Base-by-base conservation (phyloP, 1,140 invertebrate genomes). In the Atta cephalotes region DNA sequence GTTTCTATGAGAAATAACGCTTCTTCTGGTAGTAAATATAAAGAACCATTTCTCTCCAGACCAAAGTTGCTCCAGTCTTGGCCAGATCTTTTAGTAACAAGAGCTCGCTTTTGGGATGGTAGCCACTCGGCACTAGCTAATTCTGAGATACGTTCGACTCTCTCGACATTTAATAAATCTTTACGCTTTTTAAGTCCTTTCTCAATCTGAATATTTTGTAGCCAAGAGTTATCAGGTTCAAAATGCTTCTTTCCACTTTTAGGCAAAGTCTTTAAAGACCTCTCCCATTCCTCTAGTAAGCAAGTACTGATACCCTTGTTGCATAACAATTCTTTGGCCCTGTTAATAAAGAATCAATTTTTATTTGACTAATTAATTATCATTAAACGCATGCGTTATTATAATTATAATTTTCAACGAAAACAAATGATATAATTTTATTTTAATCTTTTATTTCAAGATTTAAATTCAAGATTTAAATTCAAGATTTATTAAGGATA, bases 1-100 rank as follows among this genome's bases (percentile, higher is more conserved):
- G 95, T 95, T 96, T 97, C 97, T 89, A 97, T 93, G 63, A 97
- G 94, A 90, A 96, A 95, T 31, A 97, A 93, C 49, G 96, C 95
- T 95, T 97, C 97, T 93, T 97, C 97, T 21, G 96, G 96, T 45
- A 95, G 94, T 2, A 97, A 93, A 91, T 95, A 96, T 14, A 96
- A 90, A 56, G 93, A 92, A 79, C 94, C 94, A 76, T 95, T 95
- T 21, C 94, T 89, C 89, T 95, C 94, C 77, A 95, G 93, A 16
- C 96, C 96, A 91, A 96, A 95, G 89, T 93, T 96, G 68, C 95
- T 93, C 96, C 96, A 97, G 66, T 96, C 93, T 25, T 96, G 94
- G 35, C 96, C 96, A 77, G 94, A 95, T 88, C 95, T 95, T 88
- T 96, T 96, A 2, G 93, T 96, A 1, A 97, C 96, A 92, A 95